Evolutionary conservation across 2,888 invertebrate genomes (phyloP).

Genomic region (Platycnemis pennipes): DNA sequence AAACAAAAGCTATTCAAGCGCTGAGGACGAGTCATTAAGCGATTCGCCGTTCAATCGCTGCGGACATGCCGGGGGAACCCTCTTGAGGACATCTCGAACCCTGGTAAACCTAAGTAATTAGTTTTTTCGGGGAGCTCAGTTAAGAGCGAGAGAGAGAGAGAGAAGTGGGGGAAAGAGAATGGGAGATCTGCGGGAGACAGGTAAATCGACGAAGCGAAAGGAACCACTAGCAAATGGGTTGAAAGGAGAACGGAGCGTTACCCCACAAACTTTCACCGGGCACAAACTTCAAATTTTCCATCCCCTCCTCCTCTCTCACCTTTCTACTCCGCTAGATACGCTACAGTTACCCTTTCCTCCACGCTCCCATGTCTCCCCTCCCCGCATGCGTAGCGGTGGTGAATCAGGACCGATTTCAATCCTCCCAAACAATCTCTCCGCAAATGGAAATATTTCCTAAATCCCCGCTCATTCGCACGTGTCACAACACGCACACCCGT

Average conservation of each 20-base stretch:
- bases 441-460: too few relatives aligned
- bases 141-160: background rate
- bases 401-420: too few relatives aligned
- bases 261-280: background rate
- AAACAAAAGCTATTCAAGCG: background rate
- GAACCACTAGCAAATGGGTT: background rate
- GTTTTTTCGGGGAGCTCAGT: background rate
- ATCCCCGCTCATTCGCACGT: too few relatives aligned
- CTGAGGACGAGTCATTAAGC: background rate
- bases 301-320: background rate
- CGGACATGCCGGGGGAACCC: background rate
- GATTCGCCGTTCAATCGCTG: background rate
- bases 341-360: too few relatives aligned
- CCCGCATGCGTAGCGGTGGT: too few relatives aligned
- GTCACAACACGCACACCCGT: too few relatives aligned
- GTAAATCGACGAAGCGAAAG: background rate
- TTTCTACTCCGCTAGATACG: background rate
- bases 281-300: background rate
- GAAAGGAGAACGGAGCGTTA: background rate
- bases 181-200: background rate
- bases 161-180: background rate
- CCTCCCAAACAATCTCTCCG: too few relatives aligned
- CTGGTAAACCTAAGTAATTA: background rate
- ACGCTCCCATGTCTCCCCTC: too few relatives aligned
- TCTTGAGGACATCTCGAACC: background rate